Base-by-base conservation (phyloP, 2,888 invertebrate genomes). In the Phymatocera aterrima region DNA sequence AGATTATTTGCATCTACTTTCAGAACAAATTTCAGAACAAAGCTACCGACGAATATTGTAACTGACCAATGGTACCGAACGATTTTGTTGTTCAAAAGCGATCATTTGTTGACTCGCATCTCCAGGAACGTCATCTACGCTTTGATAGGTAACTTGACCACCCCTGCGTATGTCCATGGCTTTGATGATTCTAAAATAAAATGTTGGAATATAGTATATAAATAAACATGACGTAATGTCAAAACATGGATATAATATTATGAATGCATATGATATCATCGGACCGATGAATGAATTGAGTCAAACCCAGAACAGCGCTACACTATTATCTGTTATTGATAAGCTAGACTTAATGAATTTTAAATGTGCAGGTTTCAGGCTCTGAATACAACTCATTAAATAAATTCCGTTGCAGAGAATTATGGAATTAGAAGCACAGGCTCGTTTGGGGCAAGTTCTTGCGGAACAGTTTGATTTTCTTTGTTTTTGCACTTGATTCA, bases 51-150 rank as follows among this genome's bases (percentile, higher is more conserved):
- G 15, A 12, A 46, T 24, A 46, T 28, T 6, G 6, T 5, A 31
- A 37, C 60, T 78, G 28, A 78, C 78, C 61, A 40, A 61, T 10
- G 79, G 78, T 48, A 80, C 51, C 2, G 82, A 79, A 31, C 79
- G 79, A 78, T 83, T 78, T 64, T 82, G 82, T 78, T 84, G 84
- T 78, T 86, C 84, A 24, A 81, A 18, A 0, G 83, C 79, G 77
- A 86, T 85, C 81, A 85, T 85, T 46, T 80, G 83, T 77, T 83
- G 81, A 80, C 79, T 84, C 21, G 81, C 77, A 43, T 85, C 83
- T 80, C 79, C 84, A 46, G 78, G 82, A 77, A 64, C 65, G 10
- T 82, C 80, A 60, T 75, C 75, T 34, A 75, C 40, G 24, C 8
- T 18, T 31, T 15, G 37, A 18, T 75, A 75, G 0, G 40, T 10